A percentile compares a stretch with the other conserved stretches of the same genome.
Evolutionary conservation across 2,797 vertebrate genomes (phyloP).

Genomic region (Lophius americanus): DNA sequence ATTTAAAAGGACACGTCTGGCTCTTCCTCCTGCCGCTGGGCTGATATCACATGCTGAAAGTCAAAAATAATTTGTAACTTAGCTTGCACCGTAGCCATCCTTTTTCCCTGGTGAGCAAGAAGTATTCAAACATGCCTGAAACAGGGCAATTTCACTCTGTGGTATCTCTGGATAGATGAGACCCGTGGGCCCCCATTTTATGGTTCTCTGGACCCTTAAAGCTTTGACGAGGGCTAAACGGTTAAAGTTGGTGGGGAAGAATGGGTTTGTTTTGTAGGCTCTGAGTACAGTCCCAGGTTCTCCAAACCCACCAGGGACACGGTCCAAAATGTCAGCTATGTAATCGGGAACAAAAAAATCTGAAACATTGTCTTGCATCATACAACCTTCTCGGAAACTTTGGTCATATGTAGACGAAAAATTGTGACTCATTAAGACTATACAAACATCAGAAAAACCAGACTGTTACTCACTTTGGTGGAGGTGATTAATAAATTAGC

Average conservation of each 20-base stretch:
- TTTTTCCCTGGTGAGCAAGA: slow-evolving; percentile 67
- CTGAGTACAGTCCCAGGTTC: slow-evolving; percentile 38
- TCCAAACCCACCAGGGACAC: slow-evolving; percentile 41
- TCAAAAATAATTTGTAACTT: slow-evolving; percentile 54
- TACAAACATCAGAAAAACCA: neutral
- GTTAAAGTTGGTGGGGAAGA: slow-evolving; percentile 61
- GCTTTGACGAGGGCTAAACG: slow-evolving; percentile 57
- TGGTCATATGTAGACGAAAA: neutral
- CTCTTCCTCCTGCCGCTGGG: slow-evolving; percentile 31
- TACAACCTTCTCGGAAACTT: slow-evolving; percentile 44
- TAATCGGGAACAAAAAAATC: slow-evolving; percentile 49
- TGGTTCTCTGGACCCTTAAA: slow-evolving; percentile 67
- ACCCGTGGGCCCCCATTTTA: slow-evolving; percentile 65
- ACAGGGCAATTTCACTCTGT: slow-evolving; percentile 55
- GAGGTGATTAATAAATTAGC: neutral
- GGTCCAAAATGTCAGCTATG: slow-evolving; percentile 68
- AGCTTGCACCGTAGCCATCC: slow-evolving; percentile 52
- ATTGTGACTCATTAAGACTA: too few relatives aligned
- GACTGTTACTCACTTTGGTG: too few relatives aligned
- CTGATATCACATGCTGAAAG: slow-evolving; percentile 45
- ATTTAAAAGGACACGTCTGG: slow-evolving; percentile 3
- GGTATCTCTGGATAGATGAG: slow-evolving; percentile 55
- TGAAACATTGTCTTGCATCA: slow-evolving; percentile 39
- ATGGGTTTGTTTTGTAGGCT: slow-evolving; percentile 60
- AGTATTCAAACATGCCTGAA: slow-evolving; percentile 71